These are phyloP conservation scores for Fistularia tabacaria DNA, from an alignment of 2,797 vertebrate species.

Conservation along the genomic window DNA sequence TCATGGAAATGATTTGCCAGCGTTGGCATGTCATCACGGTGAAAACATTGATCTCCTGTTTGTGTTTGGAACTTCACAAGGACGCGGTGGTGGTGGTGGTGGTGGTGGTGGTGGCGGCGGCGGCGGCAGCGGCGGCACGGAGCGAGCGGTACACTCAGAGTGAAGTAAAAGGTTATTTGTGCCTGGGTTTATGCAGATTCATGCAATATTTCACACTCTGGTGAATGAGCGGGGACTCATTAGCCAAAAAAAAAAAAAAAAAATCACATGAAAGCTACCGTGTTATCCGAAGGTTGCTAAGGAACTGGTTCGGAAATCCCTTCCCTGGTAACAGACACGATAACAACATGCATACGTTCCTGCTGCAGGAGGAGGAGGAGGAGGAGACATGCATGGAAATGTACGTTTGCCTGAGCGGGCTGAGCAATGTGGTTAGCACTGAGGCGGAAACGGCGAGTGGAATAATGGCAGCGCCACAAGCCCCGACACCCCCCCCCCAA, in stretches of 20 bases:
- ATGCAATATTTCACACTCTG: constrained; percentile 63
- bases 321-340: constrained; percentile 64
- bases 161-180: constrained; percentile 14
- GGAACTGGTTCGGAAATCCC: constrained; percentile 66
- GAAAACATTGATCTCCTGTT: constrained; percentile 2
- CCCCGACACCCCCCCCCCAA: no score
- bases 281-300: constrained; percentile 70
- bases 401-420: constrained; percentile 24
- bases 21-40: constrained; percentile 25
- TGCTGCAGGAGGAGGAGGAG: constrained; percentile 38
- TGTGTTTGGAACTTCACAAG: constrained; percentile 28
- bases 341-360: constrained; percentile 47
- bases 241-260: constrained; percentile 33
- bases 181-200: constrained; percentile 51
- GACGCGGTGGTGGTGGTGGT: neutral
- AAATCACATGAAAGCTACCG: constrained; percentile 66
- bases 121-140: neutral
- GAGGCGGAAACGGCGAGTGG: neutral
- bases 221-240: constrained; percentile 65
- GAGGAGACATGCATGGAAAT: constrained; percentile 28
- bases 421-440: constrained; percentile 1
- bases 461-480: neutral
- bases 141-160: constrained; percentile 5
- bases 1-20: constrained; percentile 39
- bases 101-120: no score